Base-by-base conservation (phyloP, 2,888 invertebrate genomes). In the Thymelicus sylvestris region DNA sequence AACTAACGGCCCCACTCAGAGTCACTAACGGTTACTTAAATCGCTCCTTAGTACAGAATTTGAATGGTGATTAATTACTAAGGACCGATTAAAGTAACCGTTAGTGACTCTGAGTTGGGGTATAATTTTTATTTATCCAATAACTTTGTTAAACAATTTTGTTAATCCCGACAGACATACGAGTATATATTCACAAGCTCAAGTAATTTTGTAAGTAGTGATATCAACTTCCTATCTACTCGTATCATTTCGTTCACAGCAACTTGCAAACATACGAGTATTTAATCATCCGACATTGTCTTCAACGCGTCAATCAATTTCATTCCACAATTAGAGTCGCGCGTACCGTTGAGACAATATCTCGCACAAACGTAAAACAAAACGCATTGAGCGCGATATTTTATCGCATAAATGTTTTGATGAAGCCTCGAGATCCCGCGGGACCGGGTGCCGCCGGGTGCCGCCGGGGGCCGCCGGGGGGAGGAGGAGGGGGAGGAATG, bases 321-420 rank as follows among this genome's bases (percentile, higher is more conserved):
- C 31, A 31, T 62, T 55, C 52, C 13, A 50, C 62, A 67, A 55
- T 67, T 67, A 68, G 15, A 47, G 50, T 8, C 57, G 31, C 57
- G 31, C 57, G 31, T 15, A 15, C 50, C 19, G 59, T 57, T 59
- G 19, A 64, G 63, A 61, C 63, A 64, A 59, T 67, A 44, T 44
- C 38, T 10, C n/a, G 50, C 24, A 15, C 55, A 57, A 61, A 13
- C 38, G 13, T 31, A 52, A 72, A 72, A 67, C 68, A 62, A 74
- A 75, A 70, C 69, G 64, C 72, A 76, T 69, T 62, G 52, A 73
- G 65, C 65, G 73, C 62, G 78, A 81, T 80, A 82, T 84, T 83
- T 82, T 81, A 80, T 82, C 80, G 80, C 79, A 79, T 76, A 82
- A 83, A 83, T 83, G 82, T 86, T 88, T 86, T 87, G 88, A 89